Evolutionary conservation across 2,113 vertebrate genomes (phyloP).

Genomic region (Microtus pennsylvanicus): DNA sequence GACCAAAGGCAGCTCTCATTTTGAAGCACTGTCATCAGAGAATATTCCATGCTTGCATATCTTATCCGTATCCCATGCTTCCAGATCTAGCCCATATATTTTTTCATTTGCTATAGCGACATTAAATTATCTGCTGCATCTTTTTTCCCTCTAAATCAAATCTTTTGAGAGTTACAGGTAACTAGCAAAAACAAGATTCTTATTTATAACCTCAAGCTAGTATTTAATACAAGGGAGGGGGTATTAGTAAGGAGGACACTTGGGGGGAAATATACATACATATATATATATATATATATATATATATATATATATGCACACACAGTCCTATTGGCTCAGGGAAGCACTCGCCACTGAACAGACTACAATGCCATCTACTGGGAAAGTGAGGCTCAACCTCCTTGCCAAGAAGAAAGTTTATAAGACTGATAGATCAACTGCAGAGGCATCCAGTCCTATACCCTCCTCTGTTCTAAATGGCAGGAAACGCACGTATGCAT

Average conservation of each 20-base stretch:
- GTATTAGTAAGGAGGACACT: conserved; percentile 78
- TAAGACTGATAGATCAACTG: conserved; percentile 61
- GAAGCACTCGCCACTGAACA: conserved; percentile 61
- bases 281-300: not conserved
- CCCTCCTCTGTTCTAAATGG: not conserved
- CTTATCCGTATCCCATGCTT: conserved; percentile 63
- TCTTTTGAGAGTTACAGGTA: conserved; percentile 82
- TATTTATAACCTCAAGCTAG: conserved; percentile 86
- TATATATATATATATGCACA: not conserved
- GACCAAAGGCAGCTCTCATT: conserved; percentile 54
- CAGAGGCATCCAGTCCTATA: conserved; percentile 36
- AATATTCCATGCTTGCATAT: conserved; percentile 70
- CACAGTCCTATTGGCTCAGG: conserved; percentile 45
- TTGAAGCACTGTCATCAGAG: conserved; percentile 50
- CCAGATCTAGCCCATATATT: conserved; percentile 59
- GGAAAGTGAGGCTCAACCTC: conserved; percentile 62
- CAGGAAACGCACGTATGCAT: not conserved
- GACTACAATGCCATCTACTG: conserved; percentile 87
- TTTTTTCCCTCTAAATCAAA: conserved; percentile 71
- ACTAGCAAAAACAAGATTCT: conserved; percentile 83
- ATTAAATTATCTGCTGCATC: conserved; percentile 78
- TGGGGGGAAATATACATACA: not conserved
- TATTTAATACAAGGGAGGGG: conserved; percentile 82
- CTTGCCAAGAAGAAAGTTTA: conserved; percentile 32
- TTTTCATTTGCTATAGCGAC: conserved; percentile 71